Evolutionary conservation across 2,888 invertebrate species (phyloP).

Genomic region (Sinodicranocentrus sp.): DNA sequence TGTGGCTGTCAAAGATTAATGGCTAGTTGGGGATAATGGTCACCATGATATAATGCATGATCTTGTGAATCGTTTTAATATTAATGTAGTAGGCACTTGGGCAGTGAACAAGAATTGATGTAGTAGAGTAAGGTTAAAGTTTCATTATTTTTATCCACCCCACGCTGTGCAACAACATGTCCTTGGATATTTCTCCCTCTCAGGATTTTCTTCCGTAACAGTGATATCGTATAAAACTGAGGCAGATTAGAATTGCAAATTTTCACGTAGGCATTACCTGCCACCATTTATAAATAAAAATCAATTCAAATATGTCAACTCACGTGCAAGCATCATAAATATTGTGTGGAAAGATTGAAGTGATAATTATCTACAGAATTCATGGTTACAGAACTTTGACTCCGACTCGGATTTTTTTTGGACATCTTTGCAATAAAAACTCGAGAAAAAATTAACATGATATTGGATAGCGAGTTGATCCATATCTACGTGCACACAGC

Average conservation of each 20-base stretch:
- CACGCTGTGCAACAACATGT: constrained; percentile 20
- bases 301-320: background rate
- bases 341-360: background rate
- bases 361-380: too few relatives aligned
- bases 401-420: too few relatives aligned
- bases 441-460: too few relatives aligned
- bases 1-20: constrained; percentile 54
- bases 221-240: background rate
- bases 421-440: too few relatives aligned
- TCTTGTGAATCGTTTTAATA: background rate
- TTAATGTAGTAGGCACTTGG: background rate
- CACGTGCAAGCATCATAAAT: background rate
- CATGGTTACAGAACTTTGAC: too few relatives aligned
- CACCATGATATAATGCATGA: constrained; percentile 14
- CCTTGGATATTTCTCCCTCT: constrained; percentile 13
- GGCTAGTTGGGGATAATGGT: constrained; percentile 32
- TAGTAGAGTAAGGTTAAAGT: constrained; percentile 24
- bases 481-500: too few relatives aligned
- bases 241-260: constrained; percentile 11
- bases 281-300: constrained; percentile 5
- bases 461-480: too few relatives aligned
- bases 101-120: background rate
- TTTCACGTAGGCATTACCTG: background rate
- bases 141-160: constrained; percentile 37
- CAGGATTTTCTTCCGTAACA: background rate